Evolutionary conservation across 2,888 invertebrate genomes (phyloP).

Genomic region (Macrosiphum euphorbiae): DNA sequence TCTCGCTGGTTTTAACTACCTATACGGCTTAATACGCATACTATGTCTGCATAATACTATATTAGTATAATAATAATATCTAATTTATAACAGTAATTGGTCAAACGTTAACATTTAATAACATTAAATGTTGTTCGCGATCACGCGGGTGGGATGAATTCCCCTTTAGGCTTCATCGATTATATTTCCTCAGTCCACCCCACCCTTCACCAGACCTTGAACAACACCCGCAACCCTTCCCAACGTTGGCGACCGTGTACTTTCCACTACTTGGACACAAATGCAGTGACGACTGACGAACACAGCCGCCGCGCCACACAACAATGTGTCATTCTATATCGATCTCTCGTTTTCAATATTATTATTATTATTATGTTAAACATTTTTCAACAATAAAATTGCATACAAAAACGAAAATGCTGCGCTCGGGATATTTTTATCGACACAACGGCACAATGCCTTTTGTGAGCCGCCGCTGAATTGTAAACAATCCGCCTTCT

Average conservation of each 20-base stretch:
- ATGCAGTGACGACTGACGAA: not conserved
- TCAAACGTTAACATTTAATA: conserved; percentile 14
- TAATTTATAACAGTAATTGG: not conserved
- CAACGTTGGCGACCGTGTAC: not conserved
- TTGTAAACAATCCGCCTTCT: not conserved
- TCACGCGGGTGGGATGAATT: conserved; percentile 33
- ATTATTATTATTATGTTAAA: not conserved
- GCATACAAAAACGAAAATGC: not conserved
- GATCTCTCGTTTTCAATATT: not conserved
- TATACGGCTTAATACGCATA: too few species aligned
- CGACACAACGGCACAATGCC: not conserved
- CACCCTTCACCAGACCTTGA: conserved; percentile 44
- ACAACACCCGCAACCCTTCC: conserved; percentile 46
- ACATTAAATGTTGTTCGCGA: not conserved
- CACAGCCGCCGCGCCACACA: not conserved
- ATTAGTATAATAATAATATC: not conserved
- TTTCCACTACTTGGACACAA: not conserved
- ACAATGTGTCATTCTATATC: not conserved
- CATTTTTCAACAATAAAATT: not conserved
- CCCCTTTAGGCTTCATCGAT: conserved; percentile 61
- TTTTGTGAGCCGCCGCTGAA: not conserved
- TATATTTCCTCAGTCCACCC: conserved; percentile 39
- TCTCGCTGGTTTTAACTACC: not conserved
- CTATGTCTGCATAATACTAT: not conserved
- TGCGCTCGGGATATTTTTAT: not conserved